Percentiles rank a stretch among this genome's conserved stretches.
phyloP scores from a whole-genome alignment of 2,888 invertebrate species.

The Ochropleura leucogaster region DNA sequence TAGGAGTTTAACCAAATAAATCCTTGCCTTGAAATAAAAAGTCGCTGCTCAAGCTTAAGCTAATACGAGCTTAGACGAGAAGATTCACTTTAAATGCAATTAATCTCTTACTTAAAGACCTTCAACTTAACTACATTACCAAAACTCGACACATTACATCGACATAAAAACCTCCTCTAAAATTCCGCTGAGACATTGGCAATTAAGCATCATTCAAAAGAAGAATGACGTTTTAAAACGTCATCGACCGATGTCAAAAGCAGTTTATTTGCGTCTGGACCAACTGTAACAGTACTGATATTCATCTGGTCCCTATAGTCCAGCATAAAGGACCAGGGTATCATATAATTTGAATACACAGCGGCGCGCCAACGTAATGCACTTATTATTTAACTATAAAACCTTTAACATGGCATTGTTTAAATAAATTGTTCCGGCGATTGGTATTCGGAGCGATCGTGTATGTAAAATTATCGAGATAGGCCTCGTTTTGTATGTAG shows the following conservation, averaged over 20 bases:
- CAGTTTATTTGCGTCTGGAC: conserved; percentile 28
- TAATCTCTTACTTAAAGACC: not conserved
- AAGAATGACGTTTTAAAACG: conserved; percentile 39
- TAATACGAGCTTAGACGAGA: not conserved
- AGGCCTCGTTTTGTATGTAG: conserved; percentile 15
- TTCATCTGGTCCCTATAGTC: conserved; percentile 39
- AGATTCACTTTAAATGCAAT: not conserved
- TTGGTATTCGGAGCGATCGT: conserved; percentile 47
- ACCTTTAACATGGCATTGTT: conserved; percentile 57
- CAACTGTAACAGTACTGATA: conserved; percentile 50
- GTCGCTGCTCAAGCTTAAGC: not conserved
- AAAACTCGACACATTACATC: not conserved
- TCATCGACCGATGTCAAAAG: conserved; percentile 40
- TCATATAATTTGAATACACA: conserved; percentile 66
- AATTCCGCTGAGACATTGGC: conserved; percentile 15
- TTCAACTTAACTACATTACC: not conserved
- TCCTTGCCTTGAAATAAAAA: not conserved
- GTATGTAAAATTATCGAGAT: conserved; percentile 43
- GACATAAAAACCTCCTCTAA: not conserved
- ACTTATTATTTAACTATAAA: conserved; percentile 66
- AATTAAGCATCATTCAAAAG: conserved; percentile 46
- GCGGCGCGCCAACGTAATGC: conserved; percentile 58
- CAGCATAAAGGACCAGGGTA: conserved; percentile 52
- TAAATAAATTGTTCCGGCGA: conserved; percentile 57
- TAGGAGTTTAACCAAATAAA: not conserved